Evolutionary conservation across 2,113 vertebrate genomes (phyloP).

Genomic region (Trematomus loennbergii): DNA sequence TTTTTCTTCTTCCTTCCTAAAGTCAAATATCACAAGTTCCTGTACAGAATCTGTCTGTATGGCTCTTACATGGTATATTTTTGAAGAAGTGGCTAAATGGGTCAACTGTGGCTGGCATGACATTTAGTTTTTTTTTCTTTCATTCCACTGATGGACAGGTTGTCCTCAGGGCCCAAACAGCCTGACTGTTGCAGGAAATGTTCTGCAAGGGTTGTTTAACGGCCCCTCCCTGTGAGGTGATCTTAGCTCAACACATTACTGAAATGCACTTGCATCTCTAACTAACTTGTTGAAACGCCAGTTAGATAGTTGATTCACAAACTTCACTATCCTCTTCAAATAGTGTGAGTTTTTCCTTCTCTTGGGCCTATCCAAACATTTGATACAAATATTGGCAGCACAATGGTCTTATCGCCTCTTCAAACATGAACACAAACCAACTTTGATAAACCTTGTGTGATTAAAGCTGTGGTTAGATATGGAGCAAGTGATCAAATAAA

Average conservation of each 20-base stretch:
- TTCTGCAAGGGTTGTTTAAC: rapidly evolving
- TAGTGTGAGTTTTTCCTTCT: not conserved
- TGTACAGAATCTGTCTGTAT: not conserved
- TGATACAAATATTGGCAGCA: conserved; percentile 53
- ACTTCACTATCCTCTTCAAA: not conserved
- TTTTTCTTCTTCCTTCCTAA: not conserved
- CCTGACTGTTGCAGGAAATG: not conserved
- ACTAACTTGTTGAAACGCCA: not conserved
- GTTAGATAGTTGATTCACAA: not conserved
- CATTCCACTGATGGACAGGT: not conserved
- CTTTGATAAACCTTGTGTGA: conserved; percentile 52
- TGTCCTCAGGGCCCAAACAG: conserved; percentile 17
- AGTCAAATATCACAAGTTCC: not conserved
- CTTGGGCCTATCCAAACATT: conserved; percentile 41
- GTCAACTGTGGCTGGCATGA: not conserved
- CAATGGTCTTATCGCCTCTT: conserved; percentile 60
- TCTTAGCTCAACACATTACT: not conserved
- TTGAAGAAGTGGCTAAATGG: conserved; percentile 19
- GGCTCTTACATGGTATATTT: not conserved
- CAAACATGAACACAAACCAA: conserved; percentile 57
- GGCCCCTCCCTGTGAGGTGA: not conserved
- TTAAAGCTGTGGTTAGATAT: conserved; percentile 46
- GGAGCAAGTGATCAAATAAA: conserved; percentile 35
- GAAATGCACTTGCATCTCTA: not conserved
- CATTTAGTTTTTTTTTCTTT: not conserved